Conservation (phyloP, 2,888 invertebrate genomes). For the Apodemia zela region DNA sequence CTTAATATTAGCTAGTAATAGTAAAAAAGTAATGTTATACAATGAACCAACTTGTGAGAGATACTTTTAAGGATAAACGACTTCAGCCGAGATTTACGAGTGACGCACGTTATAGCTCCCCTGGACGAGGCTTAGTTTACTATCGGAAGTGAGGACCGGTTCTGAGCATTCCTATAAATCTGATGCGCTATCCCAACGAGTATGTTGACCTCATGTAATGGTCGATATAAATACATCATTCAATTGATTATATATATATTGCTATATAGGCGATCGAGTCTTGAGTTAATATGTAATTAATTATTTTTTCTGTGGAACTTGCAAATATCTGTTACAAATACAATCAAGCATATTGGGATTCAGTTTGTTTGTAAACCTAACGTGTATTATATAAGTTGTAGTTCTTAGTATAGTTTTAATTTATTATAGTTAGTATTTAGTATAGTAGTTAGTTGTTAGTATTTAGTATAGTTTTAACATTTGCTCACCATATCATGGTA, state of each 20-base stretch:
- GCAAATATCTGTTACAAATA: no score
- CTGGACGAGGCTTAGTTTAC: slow-evolving; percentile 29
- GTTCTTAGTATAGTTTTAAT: no score
- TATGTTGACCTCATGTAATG: slow-evolving; percentile 34
- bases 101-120: slow-evolving; percentile 32
- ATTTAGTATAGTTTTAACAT: no score
- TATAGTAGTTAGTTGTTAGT: no score
- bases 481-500: no score
- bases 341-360: no score
- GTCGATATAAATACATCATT: slow-evolving; percentile 28
- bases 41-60: not conserved
- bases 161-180: slow-evolving; percentile 62
- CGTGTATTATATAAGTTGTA: no score
- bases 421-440: no score
- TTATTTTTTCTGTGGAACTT: no score
- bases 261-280: not conserved
- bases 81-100: slow-evolving; percentile 25
- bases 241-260: not conserved
- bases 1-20: not conserved
- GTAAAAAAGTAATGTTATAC: slow-evolving; percentile 1
- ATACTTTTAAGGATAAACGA: slow-evolving; percentile 18
- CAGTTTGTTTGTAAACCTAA: no score
- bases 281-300: not conserved
- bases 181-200: slow-evolving; percentile 41
- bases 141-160: slow-evolving; percentile 64